Percentiles rank a stretch among this genome's conserved stretches.
Conservation (phyloP, 1,140 invertebrate genomes). For the Brachionus sp. region DNA sequence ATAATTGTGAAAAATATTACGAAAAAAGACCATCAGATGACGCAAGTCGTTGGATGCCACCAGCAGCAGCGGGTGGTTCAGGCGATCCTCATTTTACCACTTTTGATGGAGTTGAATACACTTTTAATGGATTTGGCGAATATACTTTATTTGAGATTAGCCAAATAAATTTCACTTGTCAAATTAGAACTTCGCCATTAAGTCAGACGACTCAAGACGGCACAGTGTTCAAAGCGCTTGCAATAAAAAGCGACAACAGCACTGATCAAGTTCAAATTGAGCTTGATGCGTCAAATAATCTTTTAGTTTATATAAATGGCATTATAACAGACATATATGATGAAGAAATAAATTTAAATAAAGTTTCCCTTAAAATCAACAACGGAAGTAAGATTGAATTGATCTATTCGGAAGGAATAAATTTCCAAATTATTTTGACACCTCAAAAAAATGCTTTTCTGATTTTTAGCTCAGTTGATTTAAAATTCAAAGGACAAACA, state of each 20-base stretch:
- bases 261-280: conserved; percentile 1
- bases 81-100: conserved; percentile 49
- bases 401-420: not conserved
- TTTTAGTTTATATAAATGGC: not conserved
- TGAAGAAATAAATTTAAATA: not conserved
- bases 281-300: conserved; percentile 42
- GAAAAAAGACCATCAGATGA: not conserved
- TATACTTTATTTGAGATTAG: conserved; percentile 45
- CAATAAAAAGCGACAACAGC: conserved; percentile 43
- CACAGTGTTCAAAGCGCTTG: conserved; percentile 47
- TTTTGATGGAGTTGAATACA: conserved; percentile 48
- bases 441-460: not conserved
- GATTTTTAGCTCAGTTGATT: conserved; percentile 43
- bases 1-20: not conserved
- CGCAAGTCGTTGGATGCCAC: not conserved
- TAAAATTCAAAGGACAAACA: conserved; percentile 46
- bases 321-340: not conserved
- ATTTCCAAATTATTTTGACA: not conserved
- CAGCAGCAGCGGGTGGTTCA: not conserved
- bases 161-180: conserved; percentile 45
- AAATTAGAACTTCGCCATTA: conserved; percentile 39
- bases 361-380: not conserved
- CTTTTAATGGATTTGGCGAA: conserved; percentile 50
- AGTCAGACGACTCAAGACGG: conserved; percentile 15
- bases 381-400: not conserved